phyloP scores from a whole-genome alignment of 2,113 vertebrate species.

The Xiphophorus maculatus region DNA sequence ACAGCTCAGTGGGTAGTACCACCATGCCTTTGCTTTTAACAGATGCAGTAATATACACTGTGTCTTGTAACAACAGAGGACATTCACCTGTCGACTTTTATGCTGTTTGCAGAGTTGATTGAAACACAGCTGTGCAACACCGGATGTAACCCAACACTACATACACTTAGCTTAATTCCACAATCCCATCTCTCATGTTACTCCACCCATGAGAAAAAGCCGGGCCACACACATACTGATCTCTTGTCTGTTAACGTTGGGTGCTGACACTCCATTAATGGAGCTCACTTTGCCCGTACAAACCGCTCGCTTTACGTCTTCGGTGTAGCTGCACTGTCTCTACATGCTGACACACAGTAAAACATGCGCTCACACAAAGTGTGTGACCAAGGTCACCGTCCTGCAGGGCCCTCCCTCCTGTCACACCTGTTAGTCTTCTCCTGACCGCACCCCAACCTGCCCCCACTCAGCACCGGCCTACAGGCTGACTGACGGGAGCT shows the following conservation, averaged over 20 bases:
- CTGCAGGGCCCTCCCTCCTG: not conserved
- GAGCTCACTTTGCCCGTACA: not conserved
- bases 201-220: not conserved
- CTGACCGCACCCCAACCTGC: conserved; percentile 53
- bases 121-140: not conserved
- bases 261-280: not conserved
- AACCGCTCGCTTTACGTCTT: not conserved
- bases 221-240: not conserved
- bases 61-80: not conserved
- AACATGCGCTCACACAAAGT: not conserved
- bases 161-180: not conserved
- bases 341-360: not conserved
- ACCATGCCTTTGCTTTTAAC: no score
- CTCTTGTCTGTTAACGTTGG: no score
- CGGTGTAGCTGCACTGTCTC: not conserved
- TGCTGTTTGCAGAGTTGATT: not conserved
- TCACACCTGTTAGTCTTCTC: conserved; percentile 25
- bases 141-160: not conserved
- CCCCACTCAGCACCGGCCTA: conserved; percentile 55
- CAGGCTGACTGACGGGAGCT: conserved; percentile 52
- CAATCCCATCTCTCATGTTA: not conserved
- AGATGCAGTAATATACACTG: no score
- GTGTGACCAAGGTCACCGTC: not conserved
- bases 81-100: not conserved
- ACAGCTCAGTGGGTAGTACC: no score